These are phyloP conservation scores for Tenebrosternarchus preto DNA, from an alignment of 2,113 vertebrate species.

Conservation along the genomic window DNA sequence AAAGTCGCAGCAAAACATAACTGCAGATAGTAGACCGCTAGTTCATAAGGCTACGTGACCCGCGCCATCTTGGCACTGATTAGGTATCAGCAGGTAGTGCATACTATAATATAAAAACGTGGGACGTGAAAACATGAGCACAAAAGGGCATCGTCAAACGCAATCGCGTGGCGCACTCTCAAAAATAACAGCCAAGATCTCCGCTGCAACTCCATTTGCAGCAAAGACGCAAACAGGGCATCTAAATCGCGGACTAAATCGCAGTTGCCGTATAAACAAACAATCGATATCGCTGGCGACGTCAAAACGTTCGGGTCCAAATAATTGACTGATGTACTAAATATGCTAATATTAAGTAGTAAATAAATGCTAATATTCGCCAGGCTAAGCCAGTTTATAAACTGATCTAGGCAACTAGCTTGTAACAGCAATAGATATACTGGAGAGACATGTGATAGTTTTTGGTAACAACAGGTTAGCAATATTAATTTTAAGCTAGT, in stretches of 20 bases:
- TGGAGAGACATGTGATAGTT: neutral
- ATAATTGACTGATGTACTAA: neutral
- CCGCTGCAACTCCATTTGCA: neutral
- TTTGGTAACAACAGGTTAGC: slow-evolving; percentile 11
- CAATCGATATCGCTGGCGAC: slow-evolving; percentile 11
- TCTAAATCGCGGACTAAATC: neutral
- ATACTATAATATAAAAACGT: neutral
- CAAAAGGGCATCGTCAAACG: slow-evolving; percentile 16
- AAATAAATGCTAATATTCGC: too few relatives aligned
- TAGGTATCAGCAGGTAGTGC: neutral
- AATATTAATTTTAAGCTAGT: neutral
- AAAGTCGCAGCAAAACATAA: slow-evolving; percentile 2
- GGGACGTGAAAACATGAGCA: neutral
- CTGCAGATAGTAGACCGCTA: neutral
- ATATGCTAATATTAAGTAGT: neutral
- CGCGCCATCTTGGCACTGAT: slow-evolving; percentile 36
- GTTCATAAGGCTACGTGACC: slow-evolving; percentile 11
- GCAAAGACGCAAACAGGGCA: slow-evolving; percentile 8
- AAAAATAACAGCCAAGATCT: neutral
- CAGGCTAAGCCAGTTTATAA: too few relatives aligned
- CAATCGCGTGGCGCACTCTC: neutral
- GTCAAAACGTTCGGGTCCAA: neutral
- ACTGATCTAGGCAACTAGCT: too few relatives aligned
- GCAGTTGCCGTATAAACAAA: slow-evolving; percentile 32
- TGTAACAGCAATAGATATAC: too few relatives aligned